A percentile compares a stretch with the other conserved stretches of the same genome.
Evolutionary conservation across 2,113 vertebrate genomes (phyloP).

Genomic region (Trematocara unimaculatum): DNA sequence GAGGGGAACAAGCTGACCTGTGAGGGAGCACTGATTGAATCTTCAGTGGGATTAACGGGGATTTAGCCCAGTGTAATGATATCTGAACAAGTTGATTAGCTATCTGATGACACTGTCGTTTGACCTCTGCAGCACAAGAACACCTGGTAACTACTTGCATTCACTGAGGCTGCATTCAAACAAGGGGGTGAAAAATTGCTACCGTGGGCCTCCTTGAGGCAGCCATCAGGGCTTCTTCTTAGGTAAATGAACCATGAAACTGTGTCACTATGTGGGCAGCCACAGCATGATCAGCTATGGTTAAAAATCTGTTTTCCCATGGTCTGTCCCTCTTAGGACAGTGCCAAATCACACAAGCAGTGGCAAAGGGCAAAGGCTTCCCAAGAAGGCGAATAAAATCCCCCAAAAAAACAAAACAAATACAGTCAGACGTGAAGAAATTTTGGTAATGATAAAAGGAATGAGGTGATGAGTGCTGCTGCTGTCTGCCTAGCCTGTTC

Average conservation of each 20-base stretch:
- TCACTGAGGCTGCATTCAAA: background rate
- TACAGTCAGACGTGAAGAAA: background rate
- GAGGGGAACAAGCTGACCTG: slow-evolving; percentile 44
- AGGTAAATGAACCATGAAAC: slow-evolving; percentile 28
- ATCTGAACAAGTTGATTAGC: slow-evolving; percentile 69
- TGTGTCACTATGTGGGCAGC: slow-evolving; percentile 19
- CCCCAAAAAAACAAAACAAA: background rate
- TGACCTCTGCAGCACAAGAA: slow-evolving; percentile 64
- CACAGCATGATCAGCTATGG: background rate
- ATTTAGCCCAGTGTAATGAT: slow-evolving; percentile 69
- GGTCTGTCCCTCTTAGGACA: slow-evolving; percentile 4
- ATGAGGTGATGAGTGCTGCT: background rate
- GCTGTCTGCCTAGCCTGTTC: background rate
- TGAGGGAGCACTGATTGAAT: slow-evolving; percentile 61
- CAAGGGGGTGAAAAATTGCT: background rate
- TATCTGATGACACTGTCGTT: slow-evolving; percentile 62
- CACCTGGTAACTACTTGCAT: slow-evolving; percentile 19
- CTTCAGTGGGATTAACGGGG: slow-evolving; percentile 67
- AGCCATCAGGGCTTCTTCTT: background rate
- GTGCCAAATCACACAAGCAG: background rate
- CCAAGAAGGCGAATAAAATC: background rate
- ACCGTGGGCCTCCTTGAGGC: background rate
- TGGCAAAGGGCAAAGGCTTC: background rate
- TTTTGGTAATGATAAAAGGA: background rate
- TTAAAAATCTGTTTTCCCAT: slow-evolving; percentile 13